Conservation (phyloP, 2,113 vertebrate species). For the Melanerpes formicivorus region DNA sequence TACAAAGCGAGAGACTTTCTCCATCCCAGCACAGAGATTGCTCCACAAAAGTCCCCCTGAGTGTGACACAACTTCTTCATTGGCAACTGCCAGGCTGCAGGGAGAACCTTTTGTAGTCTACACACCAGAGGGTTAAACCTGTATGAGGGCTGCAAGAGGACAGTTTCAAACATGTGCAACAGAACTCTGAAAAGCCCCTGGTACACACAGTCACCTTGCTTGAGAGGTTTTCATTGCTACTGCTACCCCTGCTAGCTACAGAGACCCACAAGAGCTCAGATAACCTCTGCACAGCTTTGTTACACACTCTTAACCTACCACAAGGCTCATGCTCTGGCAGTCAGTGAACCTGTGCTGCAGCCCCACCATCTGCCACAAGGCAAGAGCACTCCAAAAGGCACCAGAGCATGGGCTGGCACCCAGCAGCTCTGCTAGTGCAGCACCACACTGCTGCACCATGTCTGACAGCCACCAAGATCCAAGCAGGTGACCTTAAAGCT, state of each 20-base stretch:
- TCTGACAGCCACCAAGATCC: neutral
- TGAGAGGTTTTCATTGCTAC: neutral
- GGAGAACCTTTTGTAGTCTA: neutral
- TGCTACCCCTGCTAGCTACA: neutral
- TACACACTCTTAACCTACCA: neutral
- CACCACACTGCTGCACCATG: neutral
- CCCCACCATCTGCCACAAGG: neutral
- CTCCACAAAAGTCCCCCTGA: neutral
- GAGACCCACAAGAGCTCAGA: neutral
- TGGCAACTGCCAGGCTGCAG: neutral
- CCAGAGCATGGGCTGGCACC: rapidly evolving
- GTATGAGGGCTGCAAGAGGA: rapidly evolving
- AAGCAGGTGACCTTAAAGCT: neutral
- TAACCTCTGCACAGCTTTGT: rapidly evolving
- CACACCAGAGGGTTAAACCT: neutral
- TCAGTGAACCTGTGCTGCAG: neutral
- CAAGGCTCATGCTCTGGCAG: neutral
- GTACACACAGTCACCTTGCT: neutral
- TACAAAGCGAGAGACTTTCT: neutral
- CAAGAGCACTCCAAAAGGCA: neutral
- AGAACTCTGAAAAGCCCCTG: neutral
- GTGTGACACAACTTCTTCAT: neutral
- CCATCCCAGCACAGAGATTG: neutral
- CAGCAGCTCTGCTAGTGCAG: neutral
- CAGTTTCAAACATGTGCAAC: neutral